Base-by-base conservation (phyloP, 1,140 invertebrate genomes). In the Euborellia annulipes region DNA sequence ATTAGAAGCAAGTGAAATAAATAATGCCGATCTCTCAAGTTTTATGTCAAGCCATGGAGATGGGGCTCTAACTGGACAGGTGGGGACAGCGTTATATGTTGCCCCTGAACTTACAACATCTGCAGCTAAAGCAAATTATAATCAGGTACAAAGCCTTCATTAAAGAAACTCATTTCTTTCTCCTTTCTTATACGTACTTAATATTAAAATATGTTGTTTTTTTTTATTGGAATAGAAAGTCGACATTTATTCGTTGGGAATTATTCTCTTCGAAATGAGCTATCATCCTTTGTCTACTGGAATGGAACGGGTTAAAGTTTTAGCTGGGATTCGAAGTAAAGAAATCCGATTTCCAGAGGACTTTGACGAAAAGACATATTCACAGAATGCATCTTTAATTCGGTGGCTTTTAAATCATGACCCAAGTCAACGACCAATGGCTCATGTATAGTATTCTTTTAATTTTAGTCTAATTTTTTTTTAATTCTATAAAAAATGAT, bases 221-320 rank as follows among this genome's bases (percentile, higher is more conserved):
- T 50, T 52, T 42, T 48, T 51, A 55, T 59, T 36, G n/a, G n/a
- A n/a, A n/a, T 55, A 93, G 70, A 97, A 96, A 75, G 89, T 95
- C 8, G 94, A 98, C 60, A 87, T 94, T 54, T 95, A 92, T 55
- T 82, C 78, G 58, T 63, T 88, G 20, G 87, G 88, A 11, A 84
- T 93, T n/a, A 91, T 92, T 46, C 71, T 92, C 43, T 92, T 92
- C 61, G 88, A 93, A 69, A 97, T 98, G 93, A 88, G 82, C 54
- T 85, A 88, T 58, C 78, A 74, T 37, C 76, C 82, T 0, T 66
- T 92, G 18, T 61, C 63, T 1, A 95, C 92, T 0, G 76, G 73
- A 22, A 95, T 94, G 84, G 93, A 98, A 62, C 70, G 91, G 48
- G 77, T 82, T 21, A 75, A 79, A 55, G 70, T 92, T 14, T 65